A percentile compares a stretch with the other conserved stretches of the same genome.
Conservation (phyloP, 2,113 vertebrate genomes). For the Passerina amoena region DNA sequence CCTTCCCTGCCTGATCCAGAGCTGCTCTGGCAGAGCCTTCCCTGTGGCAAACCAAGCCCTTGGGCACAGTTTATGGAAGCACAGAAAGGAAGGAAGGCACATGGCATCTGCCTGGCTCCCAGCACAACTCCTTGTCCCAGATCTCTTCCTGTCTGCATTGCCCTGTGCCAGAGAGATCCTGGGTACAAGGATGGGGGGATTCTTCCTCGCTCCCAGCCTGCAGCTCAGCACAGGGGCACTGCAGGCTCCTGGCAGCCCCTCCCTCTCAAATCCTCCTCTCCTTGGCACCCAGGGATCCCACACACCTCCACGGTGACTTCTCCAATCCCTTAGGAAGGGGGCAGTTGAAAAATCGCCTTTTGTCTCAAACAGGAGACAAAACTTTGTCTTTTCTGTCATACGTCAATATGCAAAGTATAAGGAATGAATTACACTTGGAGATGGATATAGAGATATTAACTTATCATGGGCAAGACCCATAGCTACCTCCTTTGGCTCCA, state of each 20-base stretch:
- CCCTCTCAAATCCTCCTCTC: neutral
- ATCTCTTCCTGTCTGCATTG: neutral
- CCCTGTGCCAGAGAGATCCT: neutral
- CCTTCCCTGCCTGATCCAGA: neutral
- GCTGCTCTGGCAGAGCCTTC: neutral
- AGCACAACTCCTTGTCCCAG: neutral
- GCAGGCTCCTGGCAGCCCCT: neutral
- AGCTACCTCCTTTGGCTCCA: neutral
- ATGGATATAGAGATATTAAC: neutral
- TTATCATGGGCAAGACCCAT: neutral
- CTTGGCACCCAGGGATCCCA: neutral
- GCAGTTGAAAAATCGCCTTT: fast-evolving
- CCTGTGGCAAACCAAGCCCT: neutral
- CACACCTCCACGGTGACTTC: neutral
- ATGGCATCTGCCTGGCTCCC: neutral
- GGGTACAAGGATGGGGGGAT: neutral
- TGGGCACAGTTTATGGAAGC: neutral
- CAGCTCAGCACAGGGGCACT: neutral
- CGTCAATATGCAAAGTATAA: neutral
- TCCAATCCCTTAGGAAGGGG: neutral
- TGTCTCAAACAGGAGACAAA: neutral
- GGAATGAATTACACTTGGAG: neutral
- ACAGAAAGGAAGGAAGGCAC: neutral
- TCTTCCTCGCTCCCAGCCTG: neutral
- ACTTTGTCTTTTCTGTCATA: neutral